Evolutionary conservation across 2,113 vertebrate species (phyloP), one percentile per base, ranked within the genome.

Genomic region (Delphinapterus leucas): DNA sequence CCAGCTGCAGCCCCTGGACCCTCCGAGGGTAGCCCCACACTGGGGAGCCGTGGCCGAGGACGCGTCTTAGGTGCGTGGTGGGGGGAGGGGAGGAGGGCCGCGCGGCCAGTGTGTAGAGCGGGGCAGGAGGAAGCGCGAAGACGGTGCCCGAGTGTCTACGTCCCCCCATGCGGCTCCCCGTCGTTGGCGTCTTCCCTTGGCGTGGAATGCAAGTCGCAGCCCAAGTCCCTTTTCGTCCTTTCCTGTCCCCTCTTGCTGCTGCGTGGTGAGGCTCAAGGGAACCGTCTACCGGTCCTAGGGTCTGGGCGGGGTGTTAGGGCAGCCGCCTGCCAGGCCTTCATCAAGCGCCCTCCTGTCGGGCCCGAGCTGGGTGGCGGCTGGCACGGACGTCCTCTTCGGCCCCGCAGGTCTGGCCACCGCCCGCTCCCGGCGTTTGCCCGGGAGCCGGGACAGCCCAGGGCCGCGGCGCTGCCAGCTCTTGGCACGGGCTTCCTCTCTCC

Each of bases 121-220:
- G 2, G 49, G 49, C 33, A 6, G 49, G 20, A 36, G 20, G 55
- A 33, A 36, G 11, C 0, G 21, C 0, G 0, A 26, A 7, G 67
- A 3, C 0, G 7, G 25, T 8, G 26, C 33, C 15, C 1, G 49
- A 6, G 36, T 0, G 36, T 44, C 3, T 4, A 4, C 55, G 7
- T 58, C 55, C 15, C n/a, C 49, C 49, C 8, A 7, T 4, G 1
- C 36, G 12, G 71, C 58, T n/a, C 28, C 58, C 61, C 2, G 36
- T 20, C 23, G 38, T 4, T 3, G 28, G 67, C 26, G 20, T 58
- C 17, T 0, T 26, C 6, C 33, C 18, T 33, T 4, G 25, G 82
- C 0, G 1, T 11, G 55, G 53, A 23, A 7, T 13, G 25, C 23
- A 17, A 3, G 47, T 38, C 10, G 6, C 67, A 15, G 65, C 67